phyloP scores from a whole-genome alignment of 1,140 invertebrate genomes.

The Neelides sp. region DNA sequence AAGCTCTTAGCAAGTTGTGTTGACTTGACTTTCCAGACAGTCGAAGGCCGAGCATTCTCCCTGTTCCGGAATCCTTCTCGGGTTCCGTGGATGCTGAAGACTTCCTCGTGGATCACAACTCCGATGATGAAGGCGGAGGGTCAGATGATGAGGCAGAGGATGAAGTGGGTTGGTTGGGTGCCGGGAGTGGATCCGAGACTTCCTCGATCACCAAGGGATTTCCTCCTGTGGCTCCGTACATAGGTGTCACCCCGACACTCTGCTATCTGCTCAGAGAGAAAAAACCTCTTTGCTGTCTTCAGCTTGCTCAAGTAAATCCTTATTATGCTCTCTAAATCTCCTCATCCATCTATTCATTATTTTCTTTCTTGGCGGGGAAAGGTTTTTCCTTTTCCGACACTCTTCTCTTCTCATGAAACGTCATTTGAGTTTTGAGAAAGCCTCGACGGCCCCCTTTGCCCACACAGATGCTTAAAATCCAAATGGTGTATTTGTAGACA shows the following conservation, averaged over 20 bases:
- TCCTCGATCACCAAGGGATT: conserved; percentile 72
- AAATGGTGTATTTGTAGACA: not conserved
- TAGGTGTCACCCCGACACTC: conserved; percentile 88
- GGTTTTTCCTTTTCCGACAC: too few species aligned
- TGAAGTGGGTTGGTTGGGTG: conserved; percentile 73
- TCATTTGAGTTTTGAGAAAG: too few species aligned
- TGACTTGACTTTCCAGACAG: too few species aligned
- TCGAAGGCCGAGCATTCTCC: conserved; percentile 67
- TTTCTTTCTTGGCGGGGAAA: not conserved
- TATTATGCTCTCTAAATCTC: not conserved
- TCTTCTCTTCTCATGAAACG: too few species aligned
- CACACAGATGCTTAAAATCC: too few species aligned
- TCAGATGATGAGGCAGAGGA: conserved; percentile 78
- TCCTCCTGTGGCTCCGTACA: conserved; percentile 93
- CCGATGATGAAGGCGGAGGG: conserved; percentile 50
- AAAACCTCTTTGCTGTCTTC: conserved; percentile 87
- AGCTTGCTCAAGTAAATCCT: conserved; percentile 65
- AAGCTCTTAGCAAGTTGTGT: too few species aligned
- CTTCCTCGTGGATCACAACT: conserved; percentile 48
- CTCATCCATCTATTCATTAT: not conserved
- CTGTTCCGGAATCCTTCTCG: conserved; percentile 69
- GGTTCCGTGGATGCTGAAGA: conserved; percentile 23
- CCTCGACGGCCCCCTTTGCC: too few species aligned
- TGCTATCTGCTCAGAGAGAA: conserved; percentile 93
- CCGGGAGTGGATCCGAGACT: conserved; percentile 75